Evolutionary conservation across 2,113 vertebrate species (phyloP), one percentile per base, ranked within the genome.

Genomic region (Lonchura striata): DNA sequence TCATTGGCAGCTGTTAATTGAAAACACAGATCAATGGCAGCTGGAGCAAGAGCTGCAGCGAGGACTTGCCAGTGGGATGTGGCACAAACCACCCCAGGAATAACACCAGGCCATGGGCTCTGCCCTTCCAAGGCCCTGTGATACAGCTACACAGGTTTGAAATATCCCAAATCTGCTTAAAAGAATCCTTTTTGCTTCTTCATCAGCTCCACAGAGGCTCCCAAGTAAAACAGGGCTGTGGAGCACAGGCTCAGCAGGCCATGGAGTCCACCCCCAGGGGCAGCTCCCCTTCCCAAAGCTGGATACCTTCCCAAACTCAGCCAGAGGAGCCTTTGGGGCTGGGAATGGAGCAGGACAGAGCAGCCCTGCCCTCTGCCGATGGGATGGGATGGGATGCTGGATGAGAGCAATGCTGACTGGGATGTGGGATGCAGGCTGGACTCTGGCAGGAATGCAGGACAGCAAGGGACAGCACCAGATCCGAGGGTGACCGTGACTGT

Each of bases 351-450:
- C 0, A 2, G 60, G 42, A 92, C 4, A 11, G 80, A 25, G 2
- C 52, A 2, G 63, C 1, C 71, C 96, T 95, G 96, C 96, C 96
- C 96, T 93, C 96, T 96, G 85, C 90, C 1, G 96, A n/a, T n/a
- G n/a, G n/a, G n/a, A n/a, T 56, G 46, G 42, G 11, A 47, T 46
- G 57, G n/a, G 41, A 13, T 2, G 23, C 47, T 0, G 66, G 35
- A 15, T 2, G 3, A 25, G 4, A 30, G 24, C 30, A 14, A 25
- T 1, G 16, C 37, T 1, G 27, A 4, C 3, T 1, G 13, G 19
- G 18, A 13, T 18, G 61, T 0, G 17, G 54, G 66, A 37, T 7
- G 37, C 11, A 21, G 52, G 39, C 1, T 2, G 31, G 39, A 71
- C 16, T 27, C 28, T 3, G 50, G 23, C 24, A 2, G 24, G 33